Percentiles rank a stretch among this genome's conserved stretches.
Evolutionary conservation across 2,888 invertebrate species (phyloP).

Genomic region (Lacanobia oleracea): DNA sequence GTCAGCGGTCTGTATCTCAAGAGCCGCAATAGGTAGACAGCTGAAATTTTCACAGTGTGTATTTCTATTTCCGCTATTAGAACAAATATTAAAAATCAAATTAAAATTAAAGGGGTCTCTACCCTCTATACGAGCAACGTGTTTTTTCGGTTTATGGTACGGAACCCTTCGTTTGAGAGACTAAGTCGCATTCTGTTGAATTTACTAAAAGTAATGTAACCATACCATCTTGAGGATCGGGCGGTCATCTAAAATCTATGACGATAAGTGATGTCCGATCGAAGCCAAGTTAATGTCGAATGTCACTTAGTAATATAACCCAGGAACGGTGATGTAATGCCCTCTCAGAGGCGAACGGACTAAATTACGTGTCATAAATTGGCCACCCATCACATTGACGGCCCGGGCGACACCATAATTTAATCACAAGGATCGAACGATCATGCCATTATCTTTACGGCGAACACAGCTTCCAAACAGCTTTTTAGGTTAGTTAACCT

Average conservation of each 20-base stretch:
- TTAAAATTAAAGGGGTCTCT: no score
- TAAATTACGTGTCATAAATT: constrained; percentile 63
- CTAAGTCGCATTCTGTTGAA: no score
- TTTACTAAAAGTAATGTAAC: background rate
- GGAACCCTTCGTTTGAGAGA: no score
- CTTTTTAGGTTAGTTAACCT: constrained; percentile 25
- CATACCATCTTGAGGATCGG: constrained; percentile 9
- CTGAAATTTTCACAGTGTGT: no score
- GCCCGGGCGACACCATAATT: constrained; percentile 48
- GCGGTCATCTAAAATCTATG: constrained; percentile 16
- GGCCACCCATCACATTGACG: constrained; percentile 57
- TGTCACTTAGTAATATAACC: constrained; percentile 59
- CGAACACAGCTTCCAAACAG: constrained; percentile 26
- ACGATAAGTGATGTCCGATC: constrained; percentile 47
- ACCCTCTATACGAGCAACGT: no score
- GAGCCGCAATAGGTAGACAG: no score
- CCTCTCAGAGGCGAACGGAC: constrained; percentile 49
- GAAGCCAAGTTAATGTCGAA: constrained; percentile 51
- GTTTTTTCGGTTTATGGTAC: no score
- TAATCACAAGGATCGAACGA: constrained; percentile 56
- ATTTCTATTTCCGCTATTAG: no score
- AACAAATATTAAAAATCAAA: no score
- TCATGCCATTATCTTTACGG: constrained; percentile 56
- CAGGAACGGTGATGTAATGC: constrained; percentile 50
- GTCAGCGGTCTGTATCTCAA: no score